These are phyloP conservation scores for Aporophyla lueneburgensis DNA, from an alignment of 2,888 invertebrate genomes.

Conservation along the genomic window DNA sequence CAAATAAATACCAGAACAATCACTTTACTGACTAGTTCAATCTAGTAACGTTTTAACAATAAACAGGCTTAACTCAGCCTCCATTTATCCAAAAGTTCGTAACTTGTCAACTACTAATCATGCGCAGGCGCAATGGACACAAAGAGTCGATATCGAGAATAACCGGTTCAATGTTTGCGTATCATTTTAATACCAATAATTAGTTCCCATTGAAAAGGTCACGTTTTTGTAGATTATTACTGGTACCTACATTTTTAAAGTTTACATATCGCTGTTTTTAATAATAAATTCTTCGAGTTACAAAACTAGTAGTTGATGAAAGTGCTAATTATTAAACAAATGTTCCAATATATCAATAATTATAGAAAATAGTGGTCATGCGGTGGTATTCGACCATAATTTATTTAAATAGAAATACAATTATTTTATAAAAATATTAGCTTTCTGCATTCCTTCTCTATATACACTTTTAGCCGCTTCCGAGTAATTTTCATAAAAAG, in stretches of 20 bases:
- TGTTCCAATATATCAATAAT: background rate
- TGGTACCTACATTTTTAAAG: background rate
- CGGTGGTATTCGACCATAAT: too few relatives aligned
- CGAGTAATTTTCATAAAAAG: too few relatives aligned
- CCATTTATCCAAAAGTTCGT: conserved; percentile 8
- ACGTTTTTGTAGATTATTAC: conserved; percentile 23
- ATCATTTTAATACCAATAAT: conserved; percentile 44
- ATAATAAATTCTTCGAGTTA: background rate
- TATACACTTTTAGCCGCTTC: too few relatives aligned
- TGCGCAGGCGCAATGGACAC: conserved; percentile 21
- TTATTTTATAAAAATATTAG: too few relatives aligned
- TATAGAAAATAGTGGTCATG: too few relatives aligned
- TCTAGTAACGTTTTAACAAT: background rate
- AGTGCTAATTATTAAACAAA: background rate
- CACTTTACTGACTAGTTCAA: background rate
- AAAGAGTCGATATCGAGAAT: conserved; percentile 42
- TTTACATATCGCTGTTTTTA: background rate
- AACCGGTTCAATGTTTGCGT: conserved; percentile 56
- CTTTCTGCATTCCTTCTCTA: too few relatives aligned
- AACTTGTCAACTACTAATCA: conserved; percentile 43
- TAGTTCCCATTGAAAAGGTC: conserved; percentile 57
- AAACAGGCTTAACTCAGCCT: conserved; percentile 7
- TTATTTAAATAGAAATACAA: too few relatives aligned
- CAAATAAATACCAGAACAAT: background rate
- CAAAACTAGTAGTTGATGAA: background rate